Conservation (phyloP, 2,113 vertebrate species). For the Odontesthes bonariensis region DNA sequence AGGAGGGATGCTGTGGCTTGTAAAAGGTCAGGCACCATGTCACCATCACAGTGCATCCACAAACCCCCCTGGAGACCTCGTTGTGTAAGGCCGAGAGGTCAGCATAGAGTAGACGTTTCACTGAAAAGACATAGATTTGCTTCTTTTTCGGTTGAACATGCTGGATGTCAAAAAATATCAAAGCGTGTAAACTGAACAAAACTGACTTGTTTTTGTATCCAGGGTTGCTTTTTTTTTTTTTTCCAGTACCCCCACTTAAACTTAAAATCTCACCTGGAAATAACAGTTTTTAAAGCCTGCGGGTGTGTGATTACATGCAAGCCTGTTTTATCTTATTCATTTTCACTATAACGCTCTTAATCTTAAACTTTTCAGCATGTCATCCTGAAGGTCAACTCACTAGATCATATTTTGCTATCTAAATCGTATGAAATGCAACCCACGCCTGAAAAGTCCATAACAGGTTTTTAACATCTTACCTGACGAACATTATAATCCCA, state of each 20-base stretch:
- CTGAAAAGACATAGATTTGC: not conserved
- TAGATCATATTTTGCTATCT: not conserved
- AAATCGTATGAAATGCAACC: not conserved
- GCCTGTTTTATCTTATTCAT: not conserved
- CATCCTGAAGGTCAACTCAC: not conserved
- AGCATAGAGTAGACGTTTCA: not conserved
- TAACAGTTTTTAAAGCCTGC: not conserved
- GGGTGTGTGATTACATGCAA: not conserved
- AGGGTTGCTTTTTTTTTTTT: no score
- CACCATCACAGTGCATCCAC: constrained; percentile 2
- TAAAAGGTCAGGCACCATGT: constrained; percentile 23
- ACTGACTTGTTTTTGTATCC: no score
- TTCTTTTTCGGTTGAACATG: not conserved
- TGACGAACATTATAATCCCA: constrained; percentile 87
- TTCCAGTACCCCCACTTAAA: not conserved
- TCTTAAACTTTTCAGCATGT: not conserved
- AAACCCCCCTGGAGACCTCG: not conserved
- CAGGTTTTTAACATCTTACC: constrained; percentile 65
- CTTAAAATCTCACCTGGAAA: not conserved
- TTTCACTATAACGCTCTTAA: not conserved
- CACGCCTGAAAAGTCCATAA: not conserved
- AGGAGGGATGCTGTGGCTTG: not conserved
- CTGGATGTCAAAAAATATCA: no score
- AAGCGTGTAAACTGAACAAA: no score
- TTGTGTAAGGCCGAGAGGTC: constrained; percentile 8